These are phyloP conservation scores for Selenia dentaria DNA, from an alignment of 2,888 invertebrate species.

Conservation along the genomic window DNA sequence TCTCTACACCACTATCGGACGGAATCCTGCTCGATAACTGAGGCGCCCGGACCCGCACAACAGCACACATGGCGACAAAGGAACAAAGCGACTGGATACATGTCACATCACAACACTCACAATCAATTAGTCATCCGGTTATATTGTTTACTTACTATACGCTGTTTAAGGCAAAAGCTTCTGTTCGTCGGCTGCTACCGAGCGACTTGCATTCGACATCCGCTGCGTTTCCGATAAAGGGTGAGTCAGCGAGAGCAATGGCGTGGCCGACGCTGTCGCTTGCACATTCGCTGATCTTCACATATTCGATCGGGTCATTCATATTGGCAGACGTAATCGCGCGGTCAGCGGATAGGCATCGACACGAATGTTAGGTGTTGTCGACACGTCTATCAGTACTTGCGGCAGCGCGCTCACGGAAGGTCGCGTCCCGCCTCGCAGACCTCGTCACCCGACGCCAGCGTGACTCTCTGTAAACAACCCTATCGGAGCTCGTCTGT, in stretches of 20 bases:
- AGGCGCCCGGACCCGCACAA: constrained; percentile 34
- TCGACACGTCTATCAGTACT: constrained; percentile 53
- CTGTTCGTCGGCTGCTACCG: constrained; percentile 65
- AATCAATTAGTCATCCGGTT: constrained; percentile 70
- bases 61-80: constrained; percentile 63
- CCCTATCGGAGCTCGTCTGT: constrained; percentile 48
- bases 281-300: constrained; percentile 52
- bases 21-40: constrained; percentile 41
- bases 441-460: constrained; percentile 39
- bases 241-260: constrained; percentile 61
- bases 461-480: constrained; percentile 58
- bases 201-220: constrained; percentile 62
- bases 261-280: constrained; percentile 28
- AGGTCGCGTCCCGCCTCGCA: constrained; percentile 49
- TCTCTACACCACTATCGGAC: constrained; percentile 42
- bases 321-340: constrained; percentile 44
- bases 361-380: constrained; percentile 50
- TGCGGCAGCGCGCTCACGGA: constrained; percentile 47
- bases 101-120: constrained; percentile 49
- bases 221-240: constrained; percentile 75
- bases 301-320: constrained; percentile 54
- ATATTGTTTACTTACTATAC: constrained; percentile 58
- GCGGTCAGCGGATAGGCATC: constrained; percentile 55
- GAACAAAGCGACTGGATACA: constrained; percentile 62
- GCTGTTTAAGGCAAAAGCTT: constrained; percentile 68